Base-by-base conservation (phyloP, 1,140 invertebrate species). In the Andrena cerasifolii region DNA sequence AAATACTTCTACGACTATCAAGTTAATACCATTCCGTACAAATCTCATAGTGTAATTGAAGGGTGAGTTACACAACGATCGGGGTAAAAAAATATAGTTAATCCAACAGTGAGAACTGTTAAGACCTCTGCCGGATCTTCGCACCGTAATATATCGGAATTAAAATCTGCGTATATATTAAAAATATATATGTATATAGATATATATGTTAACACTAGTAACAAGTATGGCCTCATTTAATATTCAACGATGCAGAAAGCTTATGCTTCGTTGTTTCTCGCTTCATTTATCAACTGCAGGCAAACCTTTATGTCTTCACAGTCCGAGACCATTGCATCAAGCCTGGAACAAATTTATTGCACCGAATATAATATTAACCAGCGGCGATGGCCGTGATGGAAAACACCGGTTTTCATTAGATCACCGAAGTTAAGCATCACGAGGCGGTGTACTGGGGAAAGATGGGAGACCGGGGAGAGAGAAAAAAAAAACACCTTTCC, bases 281-380 rank as follows among this genome's bases (percentile, higher is more conserved):
- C 73, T 67, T 86, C 58, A 18, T 83, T 77, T 5, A 83, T 53
- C 45, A 82, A 54, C 7, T 89, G 85, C 26, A 90, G 58, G 68
- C 90, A 91, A 36, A 85, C 53, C 76, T 84, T 87, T 79, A 91
- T 80, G 53, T 90, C 90, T 59, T 86, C 84, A 7, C 72, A 90
- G 63, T 91, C 88, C 21, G 33, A 74, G 0, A 80, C 47, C 84
- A 90, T 90, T 36, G 78, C 65, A 71, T 87, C 71, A 10, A 91
- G 65, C 63, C 87, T 91, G n/a, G n/a, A n/a, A n/a, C n/a, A n/a
- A n/a, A n/a, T n/a, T n/a, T n/a, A n/a, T n/a, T n/a, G n/a, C n/a
- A n/a, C n/a, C n/a, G n/a, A n/a, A n/a, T n/a, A n/a, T n/a, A n/a
- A n/a, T n/a, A n/a, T n/a, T n/a, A n/a, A n/a, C n/a, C n/a, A n/a